phyloP scores from a whole-genome alignment of 2,113 vertebrate species.

The Phalacrocorax aristotelis region DNA sequence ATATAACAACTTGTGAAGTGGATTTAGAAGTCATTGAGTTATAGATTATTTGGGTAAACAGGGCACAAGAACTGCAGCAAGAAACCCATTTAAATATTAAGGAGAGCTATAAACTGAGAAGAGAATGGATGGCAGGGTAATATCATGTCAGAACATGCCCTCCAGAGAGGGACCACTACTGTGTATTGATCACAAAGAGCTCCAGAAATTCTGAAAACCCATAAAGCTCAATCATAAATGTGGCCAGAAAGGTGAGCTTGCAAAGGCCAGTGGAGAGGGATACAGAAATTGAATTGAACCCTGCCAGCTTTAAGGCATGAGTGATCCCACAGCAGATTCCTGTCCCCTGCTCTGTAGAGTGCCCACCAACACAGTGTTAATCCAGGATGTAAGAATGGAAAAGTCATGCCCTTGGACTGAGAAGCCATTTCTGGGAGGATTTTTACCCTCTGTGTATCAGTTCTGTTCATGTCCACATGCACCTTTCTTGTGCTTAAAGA shows the following conservation, averaged over 20 bases:
- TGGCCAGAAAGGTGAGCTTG: neutral
- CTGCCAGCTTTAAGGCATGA: neutral
- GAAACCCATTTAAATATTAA: slow-evolving; percentile 64
- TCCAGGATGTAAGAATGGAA: neutral
- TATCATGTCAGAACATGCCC: slow-evolving; percentile 51
- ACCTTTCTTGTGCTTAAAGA: neutral
- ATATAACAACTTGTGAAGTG: slow-evolving; percentile 54
- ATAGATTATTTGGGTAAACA: slow-evolving; percentile 64
- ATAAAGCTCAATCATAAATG: neutral
- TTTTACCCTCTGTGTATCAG: neutral
- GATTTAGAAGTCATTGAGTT: slow-evolving; percentile 65
- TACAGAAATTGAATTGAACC: neutral
- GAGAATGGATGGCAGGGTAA: neutral
- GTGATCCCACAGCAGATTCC: neutral
- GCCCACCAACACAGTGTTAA: neutral
- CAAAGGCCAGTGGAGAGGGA: neutral
- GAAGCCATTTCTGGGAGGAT: neutral
- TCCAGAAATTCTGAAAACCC: slow-evolving; percentile 28
- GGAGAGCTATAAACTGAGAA: slow-evolving; percentile 40
- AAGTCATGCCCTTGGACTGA: neutral
- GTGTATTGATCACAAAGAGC: slow-evolving; percentile 9
- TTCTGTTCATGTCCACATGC: neutral
- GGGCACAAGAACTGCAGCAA: slow-evolving; percentile 33
- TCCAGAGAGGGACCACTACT: slow-evolving; percentile 8
- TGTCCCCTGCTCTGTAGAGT: neutral